Evolutionary conservation across 2,797 vertebrate species (phyloP), one percentile per base, ranked within the genome.

Genomic region (Coccyzus lansbergi): DNA sequence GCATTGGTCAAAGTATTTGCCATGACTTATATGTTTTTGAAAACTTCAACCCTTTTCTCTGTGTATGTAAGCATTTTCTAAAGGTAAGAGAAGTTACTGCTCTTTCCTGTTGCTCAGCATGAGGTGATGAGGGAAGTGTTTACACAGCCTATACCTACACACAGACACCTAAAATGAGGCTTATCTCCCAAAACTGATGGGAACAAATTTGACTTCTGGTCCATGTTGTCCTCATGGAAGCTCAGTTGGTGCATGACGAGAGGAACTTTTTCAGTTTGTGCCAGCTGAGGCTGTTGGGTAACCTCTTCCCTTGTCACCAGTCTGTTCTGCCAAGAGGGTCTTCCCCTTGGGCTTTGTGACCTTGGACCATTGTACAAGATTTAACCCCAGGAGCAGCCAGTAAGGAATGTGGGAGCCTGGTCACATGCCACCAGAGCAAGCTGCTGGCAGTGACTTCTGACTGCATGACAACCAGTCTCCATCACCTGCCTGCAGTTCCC

Each of bases 391-490:
- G 40, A 83, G 26, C 20, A 68, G 33, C 17, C 51, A 52, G 28
- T 0, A 3, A 26, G 31, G 20, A 28, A 29, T 59, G 60, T 18
- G 28, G 9, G 21, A 83, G 9, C 34, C 60, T 48, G 52, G 46
- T 44, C 34, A 15, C 0, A 2, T 51, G 34, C 29, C 3, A 5
- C n/a, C 21, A 22, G 19, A 31, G 49, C 24, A 12, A 20, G 24
- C 46, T 63, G 56, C 16, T 0, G n/a, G 49, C 25, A 38, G 49
- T 13, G 53, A n/a, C 22, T 84, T 16, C 16, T 86, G 84, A 17
- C 34, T 38, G 26, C 4, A 3, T 0, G 0, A 34, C 24, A 52
- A 25, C n/a, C n/a, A 9, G 8, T 4, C n/a, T 69, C 26, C 31
- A 15, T n/a, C 1, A 0, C 26, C 38, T 24, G 12, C 38, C 29